Conservation (phyloP, 1,140 invertebrate species). For the Acromyrmex charruanus region DNA sequence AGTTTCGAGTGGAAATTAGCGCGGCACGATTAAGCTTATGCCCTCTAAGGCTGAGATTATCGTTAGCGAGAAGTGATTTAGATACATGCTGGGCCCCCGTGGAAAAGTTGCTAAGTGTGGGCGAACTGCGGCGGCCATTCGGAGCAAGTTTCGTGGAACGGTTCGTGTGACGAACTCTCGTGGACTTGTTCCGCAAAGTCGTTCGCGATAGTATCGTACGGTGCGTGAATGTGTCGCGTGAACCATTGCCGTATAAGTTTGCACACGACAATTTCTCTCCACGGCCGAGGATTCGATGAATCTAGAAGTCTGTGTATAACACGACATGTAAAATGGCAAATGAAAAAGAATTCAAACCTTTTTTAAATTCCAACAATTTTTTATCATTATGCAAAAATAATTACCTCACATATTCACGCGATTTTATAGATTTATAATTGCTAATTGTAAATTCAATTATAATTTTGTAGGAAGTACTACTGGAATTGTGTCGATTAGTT, state of each 20-base stretch:
- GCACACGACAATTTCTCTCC: constrained; percentile 43
- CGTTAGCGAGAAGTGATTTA: constrained; percentile 76
- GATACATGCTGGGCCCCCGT: constrained; percentile 59
- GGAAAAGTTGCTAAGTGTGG: constrained; percentile 65
- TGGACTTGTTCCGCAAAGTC: constrained; percentile 31
- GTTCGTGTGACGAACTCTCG: constrained; percentile 51
- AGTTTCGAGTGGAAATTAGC: constrained; percentile 76
- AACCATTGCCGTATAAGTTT: constrained; percentile 21
- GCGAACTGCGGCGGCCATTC: constrained; percentile 15
- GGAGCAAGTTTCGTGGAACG: constrained; percentile 43
- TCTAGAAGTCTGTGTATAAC: neutral
- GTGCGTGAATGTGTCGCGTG: constrained; percentile 53
- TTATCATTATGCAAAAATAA: neutral
- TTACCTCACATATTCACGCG: neutral
- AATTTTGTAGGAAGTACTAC: neutral
- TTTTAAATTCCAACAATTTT: neutral
- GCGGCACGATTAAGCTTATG: constrained; percentile 73
- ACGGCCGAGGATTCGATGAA: neutral
- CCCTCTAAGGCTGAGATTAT: constrained; percentile 71
- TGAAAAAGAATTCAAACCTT: neutral
- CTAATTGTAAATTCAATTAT: neutral
- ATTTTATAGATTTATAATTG: neutral
- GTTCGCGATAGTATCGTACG: constrained; percentile 38
- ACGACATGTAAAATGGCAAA: neutral
- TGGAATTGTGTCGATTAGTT: neutral